Evolutionary conservation across 2,113 vertebrate species (phyloP).

Genomic region (Archilochus colubris): DNA sequence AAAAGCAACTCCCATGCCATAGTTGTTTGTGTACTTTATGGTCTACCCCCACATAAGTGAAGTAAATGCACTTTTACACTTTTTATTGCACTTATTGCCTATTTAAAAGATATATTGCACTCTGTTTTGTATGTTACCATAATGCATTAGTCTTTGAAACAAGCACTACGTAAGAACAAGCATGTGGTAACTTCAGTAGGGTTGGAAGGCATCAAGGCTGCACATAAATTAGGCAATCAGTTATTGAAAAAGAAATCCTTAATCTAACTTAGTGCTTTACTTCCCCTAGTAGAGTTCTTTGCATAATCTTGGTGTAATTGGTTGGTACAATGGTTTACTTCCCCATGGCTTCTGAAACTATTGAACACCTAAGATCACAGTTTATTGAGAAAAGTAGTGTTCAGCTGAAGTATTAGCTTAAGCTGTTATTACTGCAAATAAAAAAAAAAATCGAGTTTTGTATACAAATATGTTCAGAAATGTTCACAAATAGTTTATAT

Average conservation of each 20-base stretch:
- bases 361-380: not conserved
- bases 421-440: not conserved
- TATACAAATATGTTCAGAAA: not conserved
- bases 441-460: not conserved
- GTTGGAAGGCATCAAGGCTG: not conserved
- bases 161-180: not conserved
- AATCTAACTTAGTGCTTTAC: not conserved
- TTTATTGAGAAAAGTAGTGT: not conserved
- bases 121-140: not conserved
- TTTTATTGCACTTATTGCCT: not conserved
- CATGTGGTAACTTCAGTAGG: not conserved
- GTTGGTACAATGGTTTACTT: not conserved
- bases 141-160: not conserved
- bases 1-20: not conserved
- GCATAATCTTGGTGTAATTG: rapidly evolving
- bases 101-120: not conserved
- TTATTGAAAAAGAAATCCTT: not conserved
- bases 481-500: not conserved
- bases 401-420: not conserved
- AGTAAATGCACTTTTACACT: not conserved
- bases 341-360: not conserved
- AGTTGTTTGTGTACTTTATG: not conserved
- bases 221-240: not conserved
- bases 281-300: not conserved
- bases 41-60: not conserved